phyloP scores from a whole-genome alignment of 2,888 invertebrate species.

The Fragum sueziense region DNA sequence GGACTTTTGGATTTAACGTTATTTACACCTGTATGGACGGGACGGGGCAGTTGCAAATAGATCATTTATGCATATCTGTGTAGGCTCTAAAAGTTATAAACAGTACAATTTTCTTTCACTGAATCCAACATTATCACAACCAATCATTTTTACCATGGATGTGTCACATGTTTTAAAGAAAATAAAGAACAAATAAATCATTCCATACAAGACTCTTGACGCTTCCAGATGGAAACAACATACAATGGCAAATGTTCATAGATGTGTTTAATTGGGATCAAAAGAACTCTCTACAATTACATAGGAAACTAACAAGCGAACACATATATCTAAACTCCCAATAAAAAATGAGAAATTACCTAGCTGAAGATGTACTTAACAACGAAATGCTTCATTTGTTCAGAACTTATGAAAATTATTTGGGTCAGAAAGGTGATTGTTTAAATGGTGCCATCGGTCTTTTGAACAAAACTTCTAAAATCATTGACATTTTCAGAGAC shows the following conservation, averaged over 20 bases:
- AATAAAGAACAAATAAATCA: constrained; percentile 19
- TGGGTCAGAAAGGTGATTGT: constrained; percentile 26
- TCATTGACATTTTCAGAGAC: constrained; percentile 36
- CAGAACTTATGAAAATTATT: constrained; percentile 10
- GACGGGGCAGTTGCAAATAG: constrained; percentile 51
- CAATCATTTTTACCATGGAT: constrained; percentile 43
- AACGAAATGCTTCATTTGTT: constrained; percentile 46
- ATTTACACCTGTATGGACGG: constrained; percentile 51
- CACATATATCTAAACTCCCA: constrained; percentile 34
- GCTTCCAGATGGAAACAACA: constrained; percentile 1
- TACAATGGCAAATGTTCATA: constrained; percentile 48
- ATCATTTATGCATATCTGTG: constrained; percentile 12
- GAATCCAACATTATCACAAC: neutral
- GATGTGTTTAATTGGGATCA: constrained; percentile 48
- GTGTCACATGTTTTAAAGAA: constrained; percentile 44
- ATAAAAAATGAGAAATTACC: constrained; percentile 41
- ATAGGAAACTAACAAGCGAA: constrained; percentile 33
- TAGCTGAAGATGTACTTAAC: constrained; percentile 52
- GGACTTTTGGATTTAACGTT: constrained; percentile 35
- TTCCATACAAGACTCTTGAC: constrained; percentile 33
- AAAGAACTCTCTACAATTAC: constrained; percentile 31
- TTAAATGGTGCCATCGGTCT: constrained; percentile 28
- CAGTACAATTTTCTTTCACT: neutral
- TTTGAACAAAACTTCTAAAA: constrained; percentile 26
- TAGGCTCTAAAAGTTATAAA: neutral